Conservation (phyloP, 2,113 vertebrate species). For the Mesembrinibis cayennensis region DNA sequence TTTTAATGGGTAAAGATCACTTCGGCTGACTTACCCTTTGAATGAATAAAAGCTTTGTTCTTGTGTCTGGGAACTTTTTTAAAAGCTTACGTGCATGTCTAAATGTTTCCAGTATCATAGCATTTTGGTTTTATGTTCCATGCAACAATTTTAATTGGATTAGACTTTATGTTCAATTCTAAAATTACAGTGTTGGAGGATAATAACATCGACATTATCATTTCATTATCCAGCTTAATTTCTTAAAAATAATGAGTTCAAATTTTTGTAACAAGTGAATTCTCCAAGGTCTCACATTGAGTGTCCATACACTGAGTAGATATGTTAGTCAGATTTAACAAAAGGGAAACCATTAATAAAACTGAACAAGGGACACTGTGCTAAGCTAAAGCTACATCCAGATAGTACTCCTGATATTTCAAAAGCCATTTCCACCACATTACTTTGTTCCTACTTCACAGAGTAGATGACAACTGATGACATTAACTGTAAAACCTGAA, state of each 20-base stretch:
- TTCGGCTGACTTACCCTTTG: constrained; percentile 34
- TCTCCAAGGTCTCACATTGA: background rate
- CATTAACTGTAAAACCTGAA: background rate
- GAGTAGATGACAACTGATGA: background rate
- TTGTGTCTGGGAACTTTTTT: constrained; percentile 7
- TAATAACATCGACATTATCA: background rate
- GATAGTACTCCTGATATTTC: background rate
- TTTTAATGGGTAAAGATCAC: constrained; percentile 43
- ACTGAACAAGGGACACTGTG: background rate
- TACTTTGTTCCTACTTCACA: background rate
- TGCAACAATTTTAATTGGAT: constrained; percentile 29
- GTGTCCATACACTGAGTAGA: background rate
- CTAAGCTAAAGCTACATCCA: background rate
- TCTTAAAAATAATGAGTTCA: constrained; percentile 33
- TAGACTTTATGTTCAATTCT: constrained; percentile 15
- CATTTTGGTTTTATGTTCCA: constrained; percentile 36
- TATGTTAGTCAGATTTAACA: background rate
- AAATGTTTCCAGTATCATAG: background rate
- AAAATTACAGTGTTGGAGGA: background rate
- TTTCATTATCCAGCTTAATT: constrained; percentile 45
- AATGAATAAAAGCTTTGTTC: constrained; percentile 56
- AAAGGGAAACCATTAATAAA: background rate
- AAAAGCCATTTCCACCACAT: background rate
- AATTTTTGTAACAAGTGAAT: background rate
- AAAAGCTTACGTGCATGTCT: constrained; percentile 40